Evolutionary conservation across 2,888 invertebrate species (phyloP).

Genomic region (Scaptomyza polygonia): DNA sequence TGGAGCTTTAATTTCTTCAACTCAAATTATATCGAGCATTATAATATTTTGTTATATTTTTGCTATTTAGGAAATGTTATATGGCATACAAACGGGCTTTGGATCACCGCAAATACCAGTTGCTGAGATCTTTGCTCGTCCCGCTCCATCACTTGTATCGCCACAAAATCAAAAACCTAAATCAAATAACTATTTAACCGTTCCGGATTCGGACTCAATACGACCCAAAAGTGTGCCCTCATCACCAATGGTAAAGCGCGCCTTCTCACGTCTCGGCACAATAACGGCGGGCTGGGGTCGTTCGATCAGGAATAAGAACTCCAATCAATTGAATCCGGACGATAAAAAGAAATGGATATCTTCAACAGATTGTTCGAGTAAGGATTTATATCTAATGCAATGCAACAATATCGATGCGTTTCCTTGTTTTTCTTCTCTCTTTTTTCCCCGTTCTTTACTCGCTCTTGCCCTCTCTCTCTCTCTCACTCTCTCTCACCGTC

Average conservation of each 20-base stretch:
- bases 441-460: conserved; percentile 34
- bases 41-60: too few relatives aligned
- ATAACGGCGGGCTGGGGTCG: conserved; percentile 96
- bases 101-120: conserved; percentile 97
- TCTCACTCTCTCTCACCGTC: conserved; percentile 8
- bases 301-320: conserved; percentile 93
- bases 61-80: conserved; percentile 98
- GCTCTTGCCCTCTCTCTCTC: conserved; percentile 36
- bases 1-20: conserved; percentile 24
- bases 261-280: conserved; percentile 94
- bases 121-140: conserved; percentile 93
- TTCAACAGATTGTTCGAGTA: conserved; percentile 96
- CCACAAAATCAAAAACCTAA: conserved; percentile 94
- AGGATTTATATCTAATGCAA: conserved; percentile 83
- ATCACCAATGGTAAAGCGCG: conserved; percentile 96
- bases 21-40: too few relatives aligned
- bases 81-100: conserved; percentile 96
- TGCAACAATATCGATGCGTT: conserved; percentile 83
- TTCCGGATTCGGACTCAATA: conserved; percentile 94
- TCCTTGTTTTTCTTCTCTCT: conserved; percentile 64
- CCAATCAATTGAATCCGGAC: conserved; percentile 92
- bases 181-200: conserved; percentile 96
- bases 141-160: conserved; percentile 93
- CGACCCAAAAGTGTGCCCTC: conserved; percentile 95
- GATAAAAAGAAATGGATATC: conserved; percentile 97